Evolutionary conservation across 2,888 invertebrate species (phyloP).

Genomic region (Drosophila anomalata): DNA sequence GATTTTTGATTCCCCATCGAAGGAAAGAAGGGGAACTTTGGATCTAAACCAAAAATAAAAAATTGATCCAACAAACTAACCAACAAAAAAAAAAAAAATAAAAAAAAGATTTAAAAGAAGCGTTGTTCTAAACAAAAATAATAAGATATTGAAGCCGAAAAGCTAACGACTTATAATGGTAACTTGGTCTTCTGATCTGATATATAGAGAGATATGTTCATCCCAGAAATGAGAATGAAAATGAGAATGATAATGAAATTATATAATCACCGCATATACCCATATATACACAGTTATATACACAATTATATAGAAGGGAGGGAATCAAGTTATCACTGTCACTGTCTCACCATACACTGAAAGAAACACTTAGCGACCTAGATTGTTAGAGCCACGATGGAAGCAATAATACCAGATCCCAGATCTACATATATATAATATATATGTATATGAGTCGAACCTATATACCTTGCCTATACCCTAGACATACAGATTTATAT

Average conservation of each 20-base stretch:
- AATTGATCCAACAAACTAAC: constrained; percentile 30
- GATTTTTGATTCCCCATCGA: constrained; percentile 1
- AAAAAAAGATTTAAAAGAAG: constrained; percentile 24
- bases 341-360: constrained; percentile 16
- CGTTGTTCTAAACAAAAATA: constrained; percentile 36
- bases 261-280: constrained; percentile 50
- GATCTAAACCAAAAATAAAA: background rate
- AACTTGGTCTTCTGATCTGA: constrained; percentile 74
- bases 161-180: constrained; percentile 74
- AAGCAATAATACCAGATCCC: constrained; percentile 33
- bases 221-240: constrained; percentile 20
- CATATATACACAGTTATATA: constrained; percentile 30
- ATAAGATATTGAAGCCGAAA: constrained; percentile 54
- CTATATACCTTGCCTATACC: constrained; percentile 47
- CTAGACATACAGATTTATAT: constrained; percentile 58
- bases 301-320: constrained; percentile 50
- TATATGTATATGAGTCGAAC: constrained; percentile 23
- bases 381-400: constrained; percentile 50
- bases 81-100: constrained; percentile 9
- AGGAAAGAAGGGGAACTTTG: constrained; percentile 1
- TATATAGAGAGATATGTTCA: constrained; percentile 31
- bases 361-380: constrained; percentile 62
- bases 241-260: constrained; percentile 24
- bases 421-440: constrained; percentile 20
- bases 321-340: constrained; percentile 55